Percentiles rank a stretch among this genome's conserved stretches.
Conservation (phyloP, 2,888 invertebrate species). For the Carabus problematicus region DNA sequence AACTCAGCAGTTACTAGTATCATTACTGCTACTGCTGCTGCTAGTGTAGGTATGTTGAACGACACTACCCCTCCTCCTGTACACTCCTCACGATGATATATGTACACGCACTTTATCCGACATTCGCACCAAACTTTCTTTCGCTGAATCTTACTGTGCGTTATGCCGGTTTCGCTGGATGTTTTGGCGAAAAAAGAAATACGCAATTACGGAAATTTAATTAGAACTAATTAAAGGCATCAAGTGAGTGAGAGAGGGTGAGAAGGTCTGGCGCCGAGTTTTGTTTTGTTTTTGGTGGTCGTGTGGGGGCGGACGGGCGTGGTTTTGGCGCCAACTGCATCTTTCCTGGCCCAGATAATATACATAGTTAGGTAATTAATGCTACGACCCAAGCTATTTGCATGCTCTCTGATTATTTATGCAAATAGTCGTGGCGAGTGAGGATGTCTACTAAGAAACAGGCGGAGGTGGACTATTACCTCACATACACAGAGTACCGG, state of each 20-base stretch:
- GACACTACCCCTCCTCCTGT: slow-evolving; percentile 15
- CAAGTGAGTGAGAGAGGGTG: no score
- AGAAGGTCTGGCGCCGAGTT: slow-evolving; percentile 47
- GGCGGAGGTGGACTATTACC: no score
- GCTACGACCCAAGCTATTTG: slow-evolving; percentile 58
- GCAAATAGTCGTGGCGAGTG: slow-evolving; percentile 53
- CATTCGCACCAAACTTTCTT: slow-evolving; percentile 24
- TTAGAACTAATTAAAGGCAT: slow-evolving; percentile 58
- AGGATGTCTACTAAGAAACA: slow-evolving; percentile 52
- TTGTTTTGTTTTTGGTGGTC: slow-evolving; percentile 49
- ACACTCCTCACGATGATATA: neutral
- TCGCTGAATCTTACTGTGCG: slow-evolving; percentile 3
- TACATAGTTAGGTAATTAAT: slow-evolving; percentile 59
- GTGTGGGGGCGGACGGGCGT: slow-evolving; percentile 44
- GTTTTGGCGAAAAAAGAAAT: slow-evolving; percentile 45
- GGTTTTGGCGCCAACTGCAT: slow-evolving; percentile 54
- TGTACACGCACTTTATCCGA: neutral
- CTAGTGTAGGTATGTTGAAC: no score
- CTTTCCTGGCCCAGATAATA: slow-evolving; percentile 52
- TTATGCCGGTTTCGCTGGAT: slow-evolving; percentile 47
- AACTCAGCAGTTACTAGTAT: slow-evolving; percentile 6
- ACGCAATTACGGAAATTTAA: slow-evolving; percentile 59
- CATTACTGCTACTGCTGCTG: neutral
- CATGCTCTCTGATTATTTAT: slow-evolving; percentile 61
- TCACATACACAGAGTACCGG: slow-evolving; percentile 33